Evolutionary conservation across 2,113 vertebrate genomes (phyloP), one percentile per base, ranked within the genome.

Genomic region (Colossoma macropomum): DNA sequence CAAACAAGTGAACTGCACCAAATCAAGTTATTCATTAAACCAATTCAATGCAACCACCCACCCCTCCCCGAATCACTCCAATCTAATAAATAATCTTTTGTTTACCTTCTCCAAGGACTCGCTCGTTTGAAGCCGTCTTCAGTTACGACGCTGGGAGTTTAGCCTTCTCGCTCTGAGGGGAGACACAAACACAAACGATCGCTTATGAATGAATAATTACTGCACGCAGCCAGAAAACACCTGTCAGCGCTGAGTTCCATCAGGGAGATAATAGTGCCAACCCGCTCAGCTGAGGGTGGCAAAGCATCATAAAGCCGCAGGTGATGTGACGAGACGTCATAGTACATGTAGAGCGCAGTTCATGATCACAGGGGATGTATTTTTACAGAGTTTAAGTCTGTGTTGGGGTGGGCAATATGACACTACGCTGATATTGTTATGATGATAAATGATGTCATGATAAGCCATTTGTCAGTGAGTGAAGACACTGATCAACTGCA

Each of bases 101-200:
- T 95, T 97, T 98, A 98, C 97, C 97, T 98, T 96, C 93, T 89
- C 89, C 89, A 89, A 91, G 90, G 92, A 92, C 94, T 93, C 94
- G 94, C 94, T 96, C 95, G 94, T 92, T 95, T 93, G 94, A 95
- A 95, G 95, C 95, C 94, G 94, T 96, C 96, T 96, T 96, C 96
- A 93, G 95, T 93, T 94, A 94, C 93, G 95, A 94, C 90, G 88
- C 92, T 91, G 92, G 93, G 93, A 93, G 94, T 94, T 95, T 95
- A 96, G 93, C 94, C 94, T 95, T 95, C 93, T 96, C 90, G 94
- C 94, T 97, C 97, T 99, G 94, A 85, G 90, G 93, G 94, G 90
- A 95, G 87, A 93, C 96, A 62, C 86, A 93, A 81, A 89, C 89
- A 94, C 89, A 92, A 91, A 93, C 86, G 91, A 93, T 85, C 91